Evolutionary conservation across 2,888 invertebrate genomes (phyloP).

Genomic region (Dinocampus coccinellae): DNA sequence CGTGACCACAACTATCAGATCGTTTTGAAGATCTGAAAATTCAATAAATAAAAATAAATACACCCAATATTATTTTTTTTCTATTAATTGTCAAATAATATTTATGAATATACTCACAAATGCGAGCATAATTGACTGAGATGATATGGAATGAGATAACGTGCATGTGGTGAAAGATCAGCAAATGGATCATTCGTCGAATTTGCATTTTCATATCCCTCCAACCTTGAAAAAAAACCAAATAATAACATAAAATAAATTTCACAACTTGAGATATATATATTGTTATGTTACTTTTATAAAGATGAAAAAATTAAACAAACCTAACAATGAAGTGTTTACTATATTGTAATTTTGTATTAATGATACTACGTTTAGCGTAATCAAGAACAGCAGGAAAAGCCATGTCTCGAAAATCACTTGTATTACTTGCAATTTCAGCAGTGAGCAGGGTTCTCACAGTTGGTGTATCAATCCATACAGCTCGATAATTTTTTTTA

Average conservation of each 20-base stretch:
- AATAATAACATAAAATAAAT: constrained; percentile 6
- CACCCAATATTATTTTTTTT: background rate
- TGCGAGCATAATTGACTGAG: constrained; percentile 52
- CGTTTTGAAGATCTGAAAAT: constrained; percentile 40
- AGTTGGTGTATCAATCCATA: constrained; percentile 58
- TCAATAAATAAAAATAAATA: background rate
- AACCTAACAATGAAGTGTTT: constrained; percentile 59
- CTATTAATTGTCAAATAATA: background rate
- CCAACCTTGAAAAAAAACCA: constrained; percentile 48
- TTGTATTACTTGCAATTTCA: constrained; percentile 24
- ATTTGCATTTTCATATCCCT: constrained; percentile 48
- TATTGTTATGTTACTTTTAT: background rate
- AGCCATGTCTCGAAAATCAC: constrained; percentile 57
- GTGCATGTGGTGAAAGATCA: constrained; percentile 54
- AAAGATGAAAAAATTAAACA: constrained; percentile 11
- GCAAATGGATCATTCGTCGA: constrained; percentile 54
- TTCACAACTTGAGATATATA: background rate
- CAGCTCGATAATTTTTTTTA: constrained; percentile 47
- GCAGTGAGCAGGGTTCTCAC: constrained; percentile 48
- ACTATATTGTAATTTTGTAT: constrained; percentile 45
- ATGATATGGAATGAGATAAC: constrained; percentile 58
- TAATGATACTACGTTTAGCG: constrained; percentile 50
- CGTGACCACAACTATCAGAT: constrained; percentile 20
- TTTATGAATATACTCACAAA: constrained; percentile 52
- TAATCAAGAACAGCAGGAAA: constrained; percentile 53